Conservation (phyloP, 2,888 invertebrate genomes). For the Serripes groenlandicus region DNA sequence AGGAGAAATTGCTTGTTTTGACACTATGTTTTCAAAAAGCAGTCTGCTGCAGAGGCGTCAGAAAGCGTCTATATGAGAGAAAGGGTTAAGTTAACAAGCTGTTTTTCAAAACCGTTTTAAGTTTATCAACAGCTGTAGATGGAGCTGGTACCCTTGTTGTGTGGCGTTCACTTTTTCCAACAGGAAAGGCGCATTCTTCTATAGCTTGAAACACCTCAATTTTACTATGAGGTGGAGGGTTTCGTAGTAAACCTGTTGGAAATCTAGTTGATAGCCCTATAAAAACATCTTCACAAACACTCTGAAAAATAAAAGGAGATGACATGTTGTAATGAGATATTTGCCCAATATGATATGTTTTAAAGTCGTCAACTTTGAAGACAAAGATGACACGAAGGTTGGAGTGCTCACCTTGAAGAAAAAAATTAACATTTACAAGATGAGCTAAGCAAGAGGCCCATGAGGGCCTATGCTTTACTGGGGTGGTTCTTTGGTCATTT, state of each 20-base stretch:
- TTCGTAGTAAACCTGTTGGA: slow-evolving; percentile 66
- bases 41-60: neutral
- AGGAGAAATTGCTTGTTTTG: neutral
- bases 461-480: too few species aligned
- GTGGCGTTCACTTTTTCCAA: slow-evolving; percentile 30
- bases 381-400: too few species aligned
- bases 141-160: slow-evolving; percentile 51
- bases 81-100: neutral
- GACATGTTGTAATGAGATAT: too few species aligned
- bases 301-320: slow-evolving; percentile 56
- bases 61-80: neutral
- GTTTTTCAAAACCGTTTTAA: slow-evolving; percentile 53
- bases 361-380: too few species aligned
- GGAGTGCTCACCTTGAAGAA: too few species aligned
- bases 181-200: slow-evolving; percentile 70
- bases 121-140: slow-evolving; percentile 53
- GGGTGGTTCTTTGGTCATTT: too few species aligned
- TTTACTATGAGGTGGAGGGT: slow-evolving; percentile 66
- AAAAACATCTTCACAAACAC: slow-evolving; percentile 76
- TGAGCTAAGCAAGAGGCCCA: too few species aligned
- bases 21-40: neutral
- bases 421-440: too few species aligned
- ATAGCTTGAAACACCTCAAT: slow-evolving; percentile 60
- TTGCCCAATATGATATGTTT: too few species aligned
- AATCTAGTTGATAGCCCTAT: slow-evolving; percentile 62